Evolutionary conservation across 2,113 vertebrate genomes (phyloP).

Genomic region (Pomatorhinus ruficollis): DNA sequence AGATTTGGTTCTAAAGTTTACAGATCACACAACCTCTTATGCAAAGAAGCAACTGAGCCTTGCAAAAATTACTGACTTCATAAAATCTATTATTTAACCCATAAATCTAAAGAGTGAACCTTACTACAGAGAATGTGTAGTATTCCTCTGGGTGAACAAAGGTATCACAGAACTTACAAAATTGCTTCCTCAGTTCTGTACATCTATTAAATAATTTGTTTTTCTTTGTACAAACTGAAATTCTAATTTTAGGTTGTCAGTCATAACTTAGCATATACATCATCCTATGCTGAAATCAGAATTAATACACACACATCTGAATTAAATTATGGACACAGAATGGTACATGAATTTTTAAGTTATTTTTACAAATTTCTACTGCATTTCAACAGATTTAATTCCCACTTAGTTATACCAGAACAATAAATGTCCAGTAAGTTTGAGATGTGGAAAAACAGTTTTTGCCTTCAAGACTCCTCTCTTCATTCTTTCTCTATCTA

Average conservation of each 20-base stretch:
- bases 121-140: not conserved
- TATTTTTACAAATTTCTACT: not conserved
- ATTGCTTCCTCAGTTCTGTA: not conserved
- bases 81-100: not conserved
- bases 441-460: not conserved
- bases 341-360: not conserved
- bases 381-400: not conserved
- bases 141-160: not conserved
- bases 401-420: not conserved
- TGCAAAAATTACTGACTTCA: not conserved
- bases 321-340: not conserved
- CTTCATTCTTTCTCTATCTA: not conserved
- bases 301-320: not conserved
- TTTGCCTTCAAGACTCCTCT: not conserved
- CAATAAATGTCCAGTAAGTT: not conserved
- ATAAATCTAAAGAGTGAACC: not conserved
- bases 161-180: not conserved
- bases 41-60: not conserved
- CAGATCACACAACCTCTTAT: not conserved
- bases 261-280: not conserved
- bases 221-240: not conserved
- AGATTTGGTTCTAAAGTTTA: not conserved
- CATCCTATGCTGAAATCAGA: not conserved
- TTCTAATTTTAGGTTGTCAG: not conserved
- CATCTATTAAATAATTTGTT: not conserved